A percentile compares a stretch with the other conserved stretches of the same genome.
Evolutionary conservation across 2,113 vertebrate species (phyloP).

Genomic region (Ceuthmochares aereus): DNA sequence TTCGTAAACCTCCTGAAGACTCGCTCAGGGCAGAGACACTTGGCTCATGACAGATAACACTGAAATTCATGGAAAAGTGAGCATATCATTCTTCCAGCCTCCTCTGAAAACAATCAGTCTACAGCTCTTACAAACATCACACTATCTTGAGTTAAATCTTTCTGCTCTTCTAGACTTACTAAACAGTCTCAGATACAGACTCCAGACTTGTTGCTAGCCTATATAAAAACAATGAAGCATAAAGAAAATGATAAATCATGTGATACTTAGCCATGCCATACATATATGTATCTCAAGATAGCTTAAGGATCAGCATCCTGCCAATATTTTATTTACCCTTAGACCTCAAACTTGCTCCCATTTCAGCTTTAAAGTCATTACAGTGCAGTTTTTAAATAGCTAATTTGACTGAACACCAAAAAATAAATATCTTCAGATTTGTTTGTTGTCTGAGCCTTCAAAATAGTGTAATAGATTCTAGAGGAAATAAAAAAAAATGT

Average conservation of each 20-base stretch:
- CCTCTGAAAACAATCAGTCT: background rate
- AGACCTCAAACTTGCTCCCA: background rate
- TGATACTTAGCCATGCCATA: fast-evolving
- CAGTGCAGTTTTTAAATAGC: background rate
- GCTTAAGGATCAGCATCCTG: background rate
- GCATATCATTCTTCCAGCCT: background rate
- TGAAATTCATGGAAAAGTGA: background rate
- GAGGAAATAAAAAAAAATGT: background rate
- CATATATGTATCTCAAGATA: background rate
- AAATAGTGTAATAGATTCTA: background rate
- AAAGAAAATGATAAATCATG: background rate
- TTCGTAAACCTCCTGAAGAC: background rate
- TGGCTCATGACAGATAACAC: background rate
- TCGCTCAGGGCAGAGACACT: background rate
- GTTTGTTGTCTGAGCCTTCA: background rate
- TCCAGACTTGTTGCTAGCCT: background rate
- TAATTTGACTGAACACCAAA: background rate
- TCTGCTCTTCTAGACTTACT: background rate
- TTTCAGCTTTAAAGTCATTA: background rate
- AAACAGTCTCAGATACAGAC: background rate
- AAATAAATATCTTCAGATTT: background rate
- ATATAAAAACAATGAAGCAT: background rate
- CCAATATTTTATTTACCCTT: background rate
- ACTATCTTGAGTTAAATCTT: background rate
- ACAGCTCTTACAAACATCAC: background rate